Conservation (phyloP, 2,888 invertebrate species). For the Pantelozetes paolii region DNA sequence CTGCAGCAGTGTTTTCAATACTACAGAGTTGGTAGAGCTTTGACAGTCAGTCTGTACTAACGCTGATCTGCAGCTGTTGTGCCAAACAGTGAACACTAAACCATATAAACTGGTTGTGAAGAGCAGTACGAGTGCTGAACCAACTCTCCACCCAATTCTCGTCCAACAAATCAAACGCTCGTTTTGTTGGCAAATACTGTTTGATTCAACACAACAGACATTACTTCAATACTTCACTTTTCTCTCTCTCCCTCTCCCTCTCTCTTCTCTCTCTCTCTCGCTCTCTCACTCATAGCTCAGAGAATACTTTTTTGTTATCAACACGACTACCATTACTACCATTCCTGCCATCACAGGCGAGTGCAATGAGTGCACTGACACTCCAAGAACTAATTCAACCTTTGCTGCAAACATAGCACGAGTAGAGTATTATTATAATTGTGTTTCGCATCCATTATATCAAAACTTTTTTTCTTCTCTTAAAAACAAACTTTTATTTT, state of each 20-base stretch:
- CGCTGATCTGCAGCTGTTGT: constrained; percentile 9
- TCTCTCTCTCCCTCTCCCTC: neutral
- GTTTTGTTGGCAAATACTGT: constrained; percentile 19
- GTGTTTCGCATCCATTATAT: neutral
- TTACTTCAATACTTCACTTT: neutral
- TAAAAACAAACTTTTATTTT: neutral
- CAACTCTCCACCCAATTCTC: constrained; percentile 3
- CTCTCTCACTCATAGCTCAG: neutral
- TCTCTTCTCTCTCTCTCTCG: constrained; percentile 23
- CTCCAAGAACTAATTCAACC: constrained; percentile 19
- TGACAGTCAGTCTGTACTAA: neutral
- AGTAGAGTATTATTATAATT: neutral
- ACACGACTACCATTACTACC: neutral
- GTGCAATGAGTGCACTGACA: constrained; percentile 24
- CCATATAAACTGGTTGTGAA: neutral
- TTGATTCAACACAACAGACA: neutral
- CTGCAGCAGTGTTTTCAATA: constrained; percentile 1
- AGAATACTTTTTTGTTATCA: constrained; percentile 4
- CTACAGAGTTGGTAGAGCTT: neutral
- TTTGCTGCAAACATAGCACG: constrained; percentile 16
- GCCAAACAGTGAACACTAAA: neutral
- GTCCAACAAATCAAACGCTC: constrained; percentile 6
- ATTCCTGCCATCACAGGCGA: neutral
- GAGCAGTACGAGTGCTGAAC: constrained; percentile 3
- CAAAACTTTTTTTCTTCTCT: neutral